Evolutionary conservation across 2,888 invertebrate genomes (phyloP).

Genomic region (Tridacna gigas): DNA sequence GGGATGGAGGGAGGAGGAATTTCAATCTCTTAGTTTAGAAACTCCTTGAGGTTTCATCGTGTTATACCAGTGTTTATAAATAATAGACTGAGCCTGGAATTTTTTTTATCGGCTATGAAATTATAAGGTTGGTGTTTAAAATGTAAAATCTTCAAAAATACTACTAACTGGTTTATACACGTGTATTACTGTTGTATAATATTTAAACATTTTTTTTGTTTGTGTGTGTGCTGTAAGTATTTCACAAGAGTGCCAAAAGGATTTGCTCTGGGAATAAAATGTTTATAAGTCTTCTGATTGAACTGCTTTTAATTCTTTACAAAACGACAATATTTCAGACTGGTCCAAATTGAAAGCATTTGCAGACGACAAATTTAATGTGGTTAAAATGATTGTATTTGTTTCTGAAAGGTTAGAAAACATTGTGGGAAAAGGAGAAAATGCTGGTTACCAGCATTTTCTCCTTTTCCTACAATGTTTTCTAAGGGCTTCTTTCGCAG

Average conservation of each 20-base stretch:
- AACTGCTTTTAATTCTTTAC: no score
- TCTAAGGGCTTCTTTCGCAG: no score
- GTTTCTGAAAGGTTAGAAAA: no score
- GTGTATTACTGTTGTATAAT: no score
- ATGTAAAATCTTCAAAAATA: no score
- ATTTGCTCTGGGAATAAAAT: no score
- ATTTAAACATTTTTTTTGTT: no score
- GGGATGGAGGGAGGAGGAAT: neutral
- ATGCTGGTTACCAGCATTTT: neutral
- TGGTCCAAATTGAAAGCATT: neutral
- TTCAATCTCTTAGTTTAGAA: neutral
- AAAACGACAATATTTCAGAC: neutral
- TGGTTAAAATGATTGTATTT: neutral
- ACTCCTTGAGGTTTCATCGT: neutral
- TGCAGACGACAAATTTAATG: neutral
- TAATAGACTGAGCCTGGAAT: neutral
- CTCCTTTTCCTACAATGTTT: no score
- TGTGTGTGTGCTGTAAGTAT: no score
- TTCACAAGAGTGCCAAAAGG: no score
- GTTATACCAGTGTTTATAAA: neutral
- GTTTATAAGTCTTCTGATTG: no score
- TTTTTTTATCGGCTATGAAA: conserved; percentile 3
- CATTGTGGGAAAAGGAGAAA: neutral
- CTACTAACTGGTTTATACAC: no score
- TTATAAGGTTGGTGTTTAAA: neutral